Evolutionary conservation across 2,888 invertebrate species (phyloP).

Genomic region (Ephialtes manifestator): DNA sequence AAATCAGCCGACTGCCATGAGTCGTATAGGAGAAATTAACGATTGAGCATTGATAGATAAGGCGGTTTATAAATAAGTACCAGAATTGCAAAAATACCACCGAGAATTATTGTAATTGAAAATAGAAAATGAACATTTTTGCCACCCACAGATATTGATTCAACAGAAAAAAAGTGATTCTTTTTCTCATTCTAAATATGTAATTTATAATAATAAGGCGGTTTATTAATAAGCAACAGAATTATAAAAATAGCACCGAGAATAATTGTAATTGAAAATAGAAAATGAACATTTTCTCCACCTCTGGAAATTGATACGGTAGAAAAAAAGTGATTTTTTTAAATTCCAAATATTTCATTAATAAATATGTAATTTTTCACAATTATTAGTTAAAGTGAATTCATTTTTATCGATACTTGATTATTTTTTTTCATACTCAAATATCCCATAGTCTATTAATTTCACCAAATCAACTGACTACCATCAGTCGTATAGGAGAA

Average conservation of each 20-base stretch:
- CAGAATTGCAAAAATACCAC: not conserved
- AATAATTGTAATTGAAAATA: too few relatives aligned
- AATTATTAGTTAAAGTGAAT: not conserved
- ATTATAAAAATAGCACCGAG: too few relatives aligned
- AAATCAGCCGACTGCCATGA: not conserved
- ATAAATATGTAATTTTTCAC: not conserved
- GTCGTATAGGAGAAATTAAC: slow-evolving; percentile 20
- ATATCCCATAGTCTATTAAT: not conserved
- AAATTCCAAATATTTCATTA: too few relatives aligned
- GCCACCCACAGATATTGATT: too few relatives aligned
- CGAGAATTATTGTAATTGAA: too few relatives aligned
- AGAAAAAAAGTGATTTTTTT: too few relatives aligned
- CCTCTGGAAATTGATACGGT: too few relatives aligned
- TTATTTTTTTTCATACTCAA: not conserved
- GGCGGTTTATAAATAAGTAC: slow-evolving; percentile 48
- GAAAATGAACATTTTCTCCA: too few relatives aligned
- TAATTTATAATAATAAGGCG: too few relatives aligned
- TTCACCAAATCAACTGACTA: not conserved
- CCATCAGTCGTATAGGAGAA: not conserved
- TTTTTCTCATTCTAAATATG: too few relatives aligned
- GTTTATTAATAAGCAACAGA: slow-evolving; percentile 48
- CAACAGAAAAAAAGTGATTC: too few relatives aligned
- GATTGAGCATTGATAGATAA: slow-evolving; percentile 37
- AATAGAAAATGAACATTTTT: too few relatives aligned
- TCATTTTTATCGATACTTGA: not conserved